These are phyloP conservation scores for Lasioglossum marginatum DNA, from an alignment of 2,888 invertebrate species.

Conservation along the genomic window DNA sequence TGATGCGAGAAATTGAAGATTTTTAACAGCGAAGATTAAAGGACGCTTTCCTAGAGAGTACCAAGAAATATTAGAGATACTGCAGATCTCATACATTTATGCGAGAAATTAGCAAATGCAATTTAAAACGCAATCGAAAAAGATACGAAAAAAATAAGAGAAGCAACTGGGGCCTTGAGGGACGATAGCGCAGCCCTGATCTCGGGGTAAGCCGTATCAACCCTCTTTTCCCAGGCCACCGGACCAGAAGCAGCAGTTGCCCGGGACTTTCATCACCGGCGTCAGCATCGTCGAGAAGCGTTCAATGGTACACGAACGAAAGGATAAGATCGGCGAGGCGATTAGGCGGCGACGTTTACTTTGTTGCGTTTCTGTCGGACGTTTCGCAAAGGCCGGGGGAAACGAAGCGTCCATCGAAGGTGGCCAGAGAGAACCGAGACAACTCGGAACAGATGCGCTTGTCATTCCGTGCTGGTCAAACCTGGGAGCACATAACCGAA, in stretches of 20 bases:
- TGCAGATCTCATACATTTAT: background rate
- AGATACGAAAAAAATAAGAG: background rate
- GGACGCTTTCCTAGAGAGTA: background rate
- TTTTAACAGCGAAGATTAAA: background rate
- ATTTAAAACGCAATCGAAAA: background rate
- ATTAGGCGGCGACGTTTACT: slow-evolving; percentile 23
- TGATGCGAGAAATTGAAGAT: background rate
- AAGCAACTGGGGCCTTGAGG: background rate
- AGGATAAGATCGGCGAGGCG: slow-evolving; percentile 27
- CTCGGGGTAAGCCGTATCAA: background rate
- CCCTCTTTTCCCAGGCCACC: background rate
- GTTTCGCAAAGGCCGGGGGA: slow-evolving; percentile 10
- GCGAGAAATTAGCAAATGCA: background rate
- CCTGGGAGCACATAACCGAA: slow-evolving; percentile 3
- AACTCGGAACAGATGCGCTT: slow-evolving; percentile 48
- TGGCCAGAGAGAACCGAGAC: background rate
- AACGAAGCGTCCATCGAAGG: background rate
- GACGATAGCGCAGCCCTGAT: background rate
- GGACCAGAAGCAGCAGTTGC: background rate
- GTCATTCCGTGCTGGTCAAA: slow-evolving; percentile 62
- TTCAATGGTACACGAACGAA: slow-evolving; percentile 35
- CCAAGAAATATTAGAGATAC: background rate
- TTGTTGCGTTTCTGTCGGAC: background rate
- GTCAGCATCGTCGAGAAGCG: background rate
- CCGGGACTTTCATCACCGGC: background rate